Percentiles rank a stretch among this genome's conserved stretches.
Evolutionary conservation across 2,797 vertebrate genomes (phyloP).

Genomic region (Anabacerthia variegaticeps): DNA sequence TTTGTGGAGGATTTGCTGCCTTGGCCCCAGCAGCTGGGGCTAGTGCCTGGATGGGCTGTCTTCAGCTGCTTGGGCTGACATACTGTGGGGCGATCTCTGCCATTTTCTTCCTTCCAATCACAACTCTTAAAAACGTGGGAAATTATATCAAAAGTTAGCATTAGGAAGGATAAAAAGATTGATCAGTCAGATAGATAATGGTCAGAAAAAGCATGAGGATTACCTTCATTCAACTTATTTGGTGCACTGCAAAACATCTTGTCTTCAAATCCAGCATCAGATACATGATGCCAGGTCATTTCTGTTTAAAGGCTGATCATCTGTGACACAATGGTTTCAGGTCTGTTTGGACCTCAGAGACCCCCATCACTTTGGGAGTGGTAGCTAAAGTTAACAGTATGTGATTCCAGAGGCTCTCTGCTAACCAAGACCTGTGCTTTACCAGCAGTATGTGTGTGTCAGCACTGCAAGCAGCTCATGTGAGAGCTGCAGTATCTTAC

Average conservation of each 20-base stretch:
- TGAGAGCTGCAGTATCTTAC: neutral
- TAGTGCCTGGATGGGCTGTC: neutral
- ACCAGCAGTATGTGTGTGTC: rapidly evolving
- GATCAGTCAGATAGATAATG: neutral
- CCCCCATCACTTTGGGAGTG: neutral
- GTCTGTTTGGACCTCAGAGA: neutral
- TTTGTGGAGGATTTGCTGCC: neutral
- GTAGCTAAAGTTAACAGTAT: neutral
- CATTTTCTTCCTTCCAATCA: neutral
- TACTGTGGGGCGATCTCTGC: neutral
- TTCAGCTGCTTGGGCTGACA: rapidly evolving
- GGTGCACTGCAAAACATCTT: neutral
- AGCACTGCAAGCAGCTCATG: neutral
- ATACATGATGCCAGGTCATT: neutral
- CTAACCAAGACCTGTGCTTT: neutral
- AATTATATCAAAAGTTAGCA: neutral
- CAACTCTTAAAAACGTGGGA: neutral
- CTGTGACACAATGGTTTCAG: neutral
- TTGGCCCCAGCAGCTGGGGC: neutral
- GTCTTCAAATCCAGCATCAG: neutral
- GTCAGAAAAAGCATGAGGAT: neutral
- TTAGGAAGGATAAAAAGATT: neutral
- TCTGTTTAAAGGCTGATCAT: neutral
- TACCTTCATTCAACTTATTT: neutral
- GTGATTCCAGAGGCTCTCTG: neutral